Evolutionary conservation across 2,888 invertebrate genomes (phyloP).

Genomic region (Lobophora halterata): DNA sequence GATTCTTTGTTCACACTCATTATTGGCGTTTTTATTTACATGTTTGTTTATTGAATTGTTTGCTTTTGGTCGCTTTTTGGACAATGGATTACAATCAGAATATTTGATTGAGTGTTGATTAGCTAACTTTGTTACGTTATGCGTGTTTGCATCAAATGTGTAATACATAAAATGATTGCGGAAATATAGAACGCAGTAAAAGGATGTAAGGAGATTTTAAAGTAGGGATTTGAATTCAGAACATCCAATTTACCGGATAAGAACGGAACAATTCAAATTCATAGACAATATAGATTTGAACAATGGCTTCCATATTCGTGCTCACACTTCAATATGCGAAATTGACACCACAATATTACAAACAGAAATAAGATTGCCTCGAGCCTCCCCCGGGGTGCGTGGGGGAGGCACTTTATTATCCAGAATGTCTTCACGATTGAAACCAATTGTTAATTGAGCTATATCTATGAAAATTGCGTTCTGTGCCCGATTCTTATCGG

Average conservation of each 20-base stretch:
- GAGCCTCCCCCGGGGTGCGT: constrained; percentile 51
- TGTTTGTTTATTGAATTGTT: constrained; percentile 42
- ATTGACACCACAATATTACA: constrained; percentile 80
- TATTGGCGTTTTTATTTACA: constrained; percentile 58
- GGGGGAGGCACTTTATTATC: constrained; percentile 74
- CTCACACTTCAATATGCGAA: constrained; percentile 77
- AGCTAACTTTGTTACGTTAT: constrained; percentile 18
- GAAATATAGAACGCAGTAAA: constrained; percentile 13
- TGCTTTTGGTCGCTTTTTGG: constrained; percentile 34
- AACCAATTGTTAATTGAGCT: constrained; percentile 81
- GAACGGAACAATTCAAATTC: constrained; percentile 54
- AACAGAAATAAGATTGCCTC: constrained; percentile 78
- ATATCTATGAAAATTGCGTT: constrained; percentile 79
- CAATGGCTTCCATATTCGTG: constrained; percentile 65
- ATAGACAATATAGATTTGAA: constrained; percentile 64
- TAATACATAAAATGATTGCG: constrained; percentile 13
- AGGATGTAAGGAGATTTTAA: constrained; percentile 19
- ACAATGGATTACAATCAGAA: constrained; percentile 32
- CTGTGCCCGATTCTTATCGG: constrained; percentile 76
- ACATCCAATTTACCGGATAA: constrained; percentile 49
- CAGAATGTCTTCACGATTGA: constrained; percentile 78
- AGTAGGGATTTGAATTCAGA: constrained; percentile 31
- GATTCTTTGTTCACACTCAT: constrained; percentile 53
- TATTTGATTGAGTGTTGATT: constrained; percentile 33
- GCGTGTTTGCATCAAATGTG: constrained; percentile 9